Conservation (phyloP, 2,113 vertebrate species). For the Tauraco erythrolophus region DNA sequence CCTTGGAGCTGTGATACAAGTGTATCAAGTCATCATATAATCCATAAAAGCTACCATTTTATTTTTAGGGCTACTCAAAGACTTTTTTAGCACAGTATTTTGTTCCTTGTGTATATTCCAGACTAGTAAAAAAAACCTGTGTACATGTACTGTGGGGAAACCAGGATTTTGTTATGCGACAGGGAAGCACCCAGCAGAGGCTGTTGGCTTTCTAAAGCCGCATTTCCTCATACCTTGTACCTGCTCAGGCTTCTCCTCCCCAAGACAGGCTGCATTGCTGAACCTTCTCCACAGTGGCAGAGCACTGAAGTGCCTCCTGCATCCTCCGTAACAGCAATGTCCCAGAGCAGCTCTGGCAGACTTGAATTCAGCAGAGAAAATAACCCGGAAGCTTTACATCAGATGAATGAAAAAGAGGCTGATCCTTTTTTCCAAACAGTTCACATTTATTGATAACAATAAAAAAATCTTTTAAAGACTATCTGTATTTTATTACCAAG, state of each 20-base stretch:
- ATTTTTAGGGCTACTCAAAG: neutral
- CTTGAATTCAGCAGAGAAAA: neutral
- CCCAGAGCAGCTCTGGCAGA: neutral
- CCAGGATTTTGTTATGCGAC: fast-evolving
- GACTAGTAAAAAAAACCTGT: neutral
- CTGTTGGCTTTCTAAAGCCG: neutral
- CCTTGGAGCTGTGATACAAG: neutral
- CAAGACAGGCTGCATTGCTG: neutral
- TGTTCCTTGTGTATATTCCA: neutral
- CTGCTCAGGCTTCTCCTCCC: neutral
- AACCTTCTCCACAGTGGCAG: neutral
- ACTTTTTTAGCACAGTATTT: neutral
- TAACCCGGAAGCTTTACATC: neutral
- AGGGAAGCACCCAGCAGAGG: neutral
- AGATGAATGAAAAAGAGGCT: neutral
- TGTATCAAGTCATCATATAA: neutral
- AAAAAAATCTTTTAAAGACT: slow-evolving; percentile 86
- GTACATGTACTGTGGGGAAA: fast-evolving
- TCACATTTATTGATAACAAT: slow-evolving; percentile 83
- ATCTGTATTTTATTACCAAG: slow-evolving; percentile 81
- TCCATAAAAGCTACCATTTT: neutral
- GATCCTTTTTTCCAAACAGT: slow-evolving; percentile 65
- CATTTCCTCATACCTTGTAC: neutral
- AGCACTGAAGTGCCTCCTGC: neutral
- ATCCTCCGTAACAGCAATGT: fast-evolving